Base-by-base conservation (phyloP, 2,113 vertebrate species). In the Xenopus borealis region DNA sequence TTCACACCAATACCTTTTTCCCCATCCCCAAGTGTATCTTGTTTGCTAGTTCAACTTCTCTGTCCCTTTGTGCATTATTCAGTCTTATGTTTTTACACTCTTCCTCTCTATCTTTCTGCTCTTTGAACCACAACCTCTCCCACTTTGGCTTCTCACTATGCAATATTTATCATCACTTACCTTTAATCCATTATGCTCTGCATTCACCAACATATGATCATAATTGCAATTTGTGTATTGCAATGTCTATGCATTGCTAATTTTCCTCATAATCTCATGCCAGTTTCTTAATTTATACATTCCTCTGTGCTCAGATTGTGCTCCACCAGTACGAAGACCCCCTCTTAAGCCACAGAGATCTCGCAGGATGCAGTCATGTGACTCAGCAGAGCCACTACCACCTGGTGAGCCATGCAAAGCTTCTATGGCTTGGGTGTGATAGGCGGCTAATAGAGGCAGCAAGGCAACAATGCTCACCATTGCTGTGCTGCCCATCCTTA, bases 301-400 rank as follows among this genome's bases (percentile, higher is more conserved):
- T 55, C n/a, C 3, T 7, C 16, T 58, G 30, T 47, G 0, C n/a
- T 4, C 47, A 77, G 74, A 70, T 59, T 10, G 27, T 57, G 81
- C 53, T 71, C 78, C 27, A 65, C 80, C 0, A 82, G 83, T 19
- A 50, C 58, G 14, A 70, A 85, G 16, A 1, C 84, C 84, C 3
- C 88, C 88, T 1, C 75, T 89, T 70, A 89, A 89, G 17, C 88
- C 88, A 73, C 87, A 86, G 81, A 78, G 88, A 71, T 86, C 86
- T 2, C 81, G 85, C 10, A 76, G 86, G n/a, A 84, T 87, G 1
- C 88, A 89, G 78, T 88, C 88, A 30, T 88, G 88, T 5, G 86
- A 89, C 81, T 88, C 86, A 70, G 80, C 87, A 64, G 86, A 88
- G 1, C 83, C 86, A 14, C 27, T 59, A 69, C 52, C 68, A 30